Conservation (phyloP, 2,113 vertebrate genomes). For the Etheostoma spectabile region DNA sequence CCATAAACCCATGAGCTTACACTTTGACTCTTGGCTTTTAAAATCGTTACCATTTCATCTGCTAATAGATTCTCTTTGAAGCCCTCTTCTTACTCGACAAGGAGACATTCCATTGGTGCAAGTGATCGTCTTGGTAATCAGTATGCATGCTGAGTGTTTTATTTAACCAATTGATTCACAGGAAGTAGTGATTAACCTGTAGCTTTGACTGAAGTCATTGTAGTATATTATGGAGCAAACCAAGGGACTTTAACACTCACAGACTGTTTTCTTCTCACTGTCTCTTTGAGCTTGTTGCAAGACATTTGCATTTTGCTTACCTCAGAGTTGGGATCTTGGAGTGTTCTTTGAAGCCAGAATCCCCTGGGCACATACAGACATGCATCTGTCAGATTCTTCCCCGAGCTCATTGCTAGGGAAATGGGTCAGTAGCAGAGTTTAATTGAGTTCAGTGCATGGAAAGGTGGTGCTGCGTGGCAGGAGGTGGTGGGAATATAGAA, state of each 20-base stretch:
- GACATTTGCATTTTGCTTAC: constrained; percentile 47
- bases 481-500: constrained; percentile 26
- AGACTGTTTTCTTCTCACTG: neutral
- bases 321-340: constrained; percentile 55
- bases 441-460: constrained; percentile 68
- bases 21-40: constrained; percentile 53
- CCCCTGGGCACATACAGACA: constrained; percentile 61
- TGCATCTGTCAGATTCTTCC: constrained; percentile 72
- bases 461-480: constrained; percentile 31
- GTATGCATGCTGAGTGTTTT: constrained; percentile 21
- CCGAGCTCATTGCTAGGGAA: constrained; percentile 69
- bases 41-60: constrained; percentile 67
- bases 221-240: constrained; percentile 10
- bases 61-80: constrained; percentile 71
- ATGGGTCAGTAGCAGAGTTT: constrained; percentile 68
- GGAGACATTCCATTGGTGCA: constrained; percentile 26
- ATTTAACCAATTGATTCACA: constrained; percentile 41
- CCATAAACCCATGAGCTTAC: constrained; percentile 47
- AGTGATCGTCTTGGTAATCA: constrained; percentile 47
- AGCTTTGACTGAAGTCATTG: constrained; percentile 14
- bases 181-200: constrained; percentile 17
- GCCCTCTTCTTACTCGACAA: constrained; percentile 30
- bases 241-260: constrained; percentile 7
- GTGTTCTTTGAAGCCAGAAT: constrained; percentile 66
- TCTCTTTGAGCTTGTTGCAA: constrained; percentile 25